Percentiles rank a stretch among this genome's conserved stretches.
These are phyloP conservation scores for Halesus radiatus DNA, from an alignment of 1,140 invertebrate species.

Conservation along the genomic window DNA sequence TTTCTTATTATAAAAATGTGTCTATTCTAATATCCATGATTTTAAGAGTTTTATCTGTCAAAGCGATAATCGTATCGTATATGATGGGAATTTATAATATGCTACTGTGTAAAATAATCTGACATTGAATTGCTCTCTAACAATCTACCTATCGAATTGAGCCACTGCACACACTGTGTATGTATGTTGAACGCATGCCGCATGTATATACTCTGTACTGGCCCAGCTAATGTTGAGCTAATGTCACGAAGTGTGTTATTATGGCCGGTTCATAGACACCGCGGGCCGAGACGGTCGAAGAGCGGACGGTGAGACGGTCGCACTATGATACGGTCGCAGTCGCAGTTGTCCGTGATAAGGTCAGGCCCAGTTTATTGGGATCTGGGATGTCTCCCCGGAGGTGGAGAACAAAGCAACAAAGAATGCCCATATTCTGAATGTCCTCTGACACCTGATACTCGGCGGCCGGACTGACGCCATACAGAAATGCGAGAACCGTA, in stretches of 20 bases:
- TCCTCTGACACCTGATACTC: conserved; percentile 30
- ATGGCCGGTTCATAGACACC: background rate
- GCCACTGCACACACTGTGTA: background rate
- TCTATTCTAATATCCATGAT: too few species aligned
- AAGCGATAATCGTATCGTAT: too few species aligned
- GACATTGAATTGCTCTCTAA: too few species aligned
- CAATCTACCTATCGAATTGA: too few species aligned
- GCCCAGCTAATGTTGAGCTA: background rate
- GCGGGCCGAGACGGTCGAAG: conserved; percentile 4
- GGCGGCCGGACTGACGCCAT: background rate
- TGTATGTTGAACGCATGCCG: background rate
- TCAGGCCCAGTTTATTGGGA: conserved; percentile 30
- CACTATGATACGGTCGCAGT: background rate
- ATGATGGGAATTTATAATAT: too few species aligned
- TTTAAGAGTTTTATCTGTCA: too few species aligned
- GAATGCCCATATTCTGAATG: conserved; percentile 13
- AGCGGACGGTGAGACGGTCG: conserved; percentile 11
- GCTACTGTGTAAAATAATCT: too few species aligned
- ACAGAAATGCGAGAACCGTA: conserved; percentile 13
- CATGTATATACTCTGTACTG: too few species aligned
- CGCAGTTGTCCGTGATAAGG: conserved; percentile 10
- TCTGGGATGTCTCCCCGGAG: background rate
- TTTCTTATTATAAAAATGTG: too few species aligned
- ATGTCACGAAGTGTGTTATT: background rate
- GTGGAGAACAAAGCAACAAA: too few species aligned